Conservation (phyloP, 2,888 invertebrate species). For the Eudasyphora cyanicolor region DNA sequence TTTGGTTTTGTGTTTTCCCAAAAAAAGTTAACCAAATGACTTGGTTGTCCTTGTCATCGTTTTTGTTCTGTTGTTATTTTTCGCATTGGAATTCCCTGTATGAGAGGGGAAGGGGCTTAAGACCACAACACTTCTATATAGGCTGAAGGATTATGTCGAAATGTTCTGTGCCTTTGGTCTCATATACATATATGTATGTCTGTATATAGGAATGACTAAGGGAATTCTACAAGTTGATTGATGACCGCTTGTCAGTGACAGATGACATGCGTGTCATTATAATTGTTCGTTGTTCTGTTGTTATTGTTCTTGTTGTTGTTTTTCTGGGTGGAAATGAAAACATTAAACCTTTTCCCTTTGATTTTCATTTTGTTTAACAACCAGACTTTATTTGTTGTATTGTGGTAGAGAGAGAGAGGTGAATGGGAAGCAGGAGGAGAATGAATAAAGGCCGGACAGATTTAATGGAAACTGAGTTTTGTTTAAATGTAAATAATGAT, state of each 20-base stretch:
- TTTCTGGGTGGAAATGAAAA: constrained; percentile 27
- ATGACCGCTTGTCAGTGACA: constrained; percentile 53
- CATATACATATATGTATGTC: too few relatives aligned
- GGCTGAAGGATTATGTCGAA: background rate
- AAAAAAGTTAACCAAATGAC: constrained; percentile 35
- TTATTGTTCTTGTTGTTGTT: background rate
- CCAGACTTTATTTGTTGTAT: background rate
- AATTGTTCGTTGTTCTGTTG: constrained; percentile 17
- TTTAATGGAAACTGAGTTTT: constrained; percentile 6
- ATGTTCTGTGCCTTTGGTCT: too few relatives aligned
- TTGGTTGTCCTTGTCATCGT: constrained; percentile 12
- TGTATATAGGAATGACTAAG: constrained; percentile 33
- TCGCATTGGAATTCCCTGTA: too few relatives aligned
- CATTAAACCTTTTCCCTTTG: constrained; percentile 16
- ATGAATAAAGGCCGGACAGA: background rate
- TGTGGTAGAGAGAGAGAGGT: background rate
- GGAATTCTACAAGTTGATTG: constrained; percentile 49
- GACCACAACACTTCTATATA: background rate
- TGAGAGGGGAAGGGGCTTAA: too few relatives aligned
- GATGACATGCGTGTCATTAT: constrained; percentile 50
- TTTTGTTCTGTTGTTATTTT: too few relatives aligned
- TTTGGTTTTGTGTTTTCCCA: background rate
- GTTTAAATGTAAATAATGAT: constrained; percentile 23
- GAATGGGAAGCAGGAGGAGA: background rate
- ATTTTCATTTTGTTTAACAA: background rate